These are phyloP conservation scores for Eurois occulta DNA, from an alignment of 2,888 invertebrate genomes.

Conservation along the genomic window DNA sequence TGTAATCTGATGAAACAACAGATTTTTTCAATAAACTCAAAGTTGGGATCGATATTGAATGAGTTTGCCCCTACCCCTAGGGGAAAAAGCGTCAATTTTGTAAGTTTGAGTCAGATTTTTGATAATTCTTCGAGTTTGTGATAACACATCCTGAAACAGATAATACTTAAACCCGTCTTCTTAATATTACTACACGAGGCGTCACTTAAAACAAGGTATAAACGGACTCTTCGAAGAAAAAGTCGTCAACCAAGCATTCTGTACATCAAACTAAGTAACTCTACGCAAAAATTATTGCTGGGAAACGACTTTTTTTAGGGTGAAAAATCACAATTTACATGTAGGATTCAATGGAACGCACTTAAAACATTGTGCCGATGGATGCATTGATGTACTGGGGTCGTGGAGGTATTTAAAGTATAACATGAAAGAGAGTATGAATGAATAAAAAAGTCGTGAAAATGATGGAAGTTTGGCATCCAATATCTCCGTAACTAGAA, in stretches of 20 bases:
- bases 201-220: background rate
- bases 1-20: conserved; percentile 51
- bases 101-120: background rate
- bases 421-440: no score
- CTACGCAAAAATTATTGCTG: background rate
- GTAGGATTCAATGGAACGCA: no score
- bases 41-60: conserved; percentile 28
- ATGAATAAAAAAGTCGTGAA: no score
- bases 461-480: no score
- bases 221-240: background rate
- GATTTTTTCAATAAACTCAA: conserved; percentile 56
- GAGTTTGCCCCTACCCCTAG: conserved; percentile 24
- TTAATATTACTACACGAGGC: background rate
- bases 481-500: no score
- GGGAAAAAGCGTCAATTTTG: background rate
- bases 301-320: background rate
- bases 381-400: no score
- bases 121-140: background rate
- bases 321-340: background rate
- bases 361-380: no score
- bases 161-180: background rate
- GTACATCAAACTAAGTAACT: no score
- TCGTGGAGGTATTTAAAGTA: no score
- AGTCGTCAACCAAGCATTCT: background rate
- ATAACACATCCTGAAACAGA: background rate